These are phyloP conservation scores for Psilanteris sp. DNA, from an alignment of 1,140 invertebrate species.

Conservation along the genomic window DNA sequence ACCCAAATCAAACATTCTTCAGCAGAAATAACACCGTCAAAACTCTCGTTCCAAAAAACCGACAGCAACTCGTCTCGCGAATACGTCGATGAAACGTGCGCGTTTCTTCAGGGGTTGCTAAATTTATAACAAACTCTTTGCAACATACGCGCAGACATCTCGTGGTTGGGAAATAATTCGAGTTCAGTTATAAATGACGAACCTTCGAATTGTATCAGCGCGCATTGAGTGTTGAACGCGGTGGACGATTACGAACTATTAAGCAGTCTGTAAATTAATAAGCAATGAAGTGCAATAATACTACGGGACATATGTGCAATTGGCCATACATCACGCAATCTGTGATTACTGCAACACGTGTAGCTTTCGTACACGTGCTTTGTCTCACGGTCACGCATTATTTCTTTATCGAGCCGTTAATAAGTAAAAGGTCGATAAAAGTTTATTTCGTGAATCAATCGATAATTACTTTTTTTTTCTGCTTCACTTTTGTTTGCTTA, in stretches of 20 bases:
- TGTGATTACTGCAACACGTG: constrained; percentile 42
- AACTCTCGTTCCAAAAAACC: no score
- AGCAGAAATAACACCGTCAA: no score
- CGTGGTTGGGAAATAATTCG: no score
- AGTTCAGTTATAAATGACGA: no score
- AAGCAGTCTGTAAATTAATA: constrained; percentile 30
- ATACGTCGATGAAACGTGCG: no score
- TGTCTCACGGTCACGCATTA: constrained; percentile 37
- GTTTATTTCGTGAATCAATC: no score
- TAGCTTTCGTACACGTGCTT: constrained; percentile 41
- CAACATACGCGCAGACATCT: neutral
- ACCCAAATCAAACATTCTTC: no score
- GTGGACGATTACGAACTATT: constrained; percentile 9
- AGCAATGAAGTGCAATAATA: constrained; percentile 13
- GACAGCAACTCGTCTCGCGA: no score
- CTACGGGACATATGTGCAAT: constrained; percentile 23
- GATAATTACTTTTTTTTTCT: no score
- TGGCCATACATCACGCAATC: constrained; percentile 28
- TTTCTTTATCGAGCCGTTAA: constrained; percentile 37
- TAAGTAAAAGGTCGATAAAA: constrained; percentile 36
- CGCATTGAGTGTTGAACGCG: neutral
- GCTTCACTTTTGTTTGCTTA: no score
- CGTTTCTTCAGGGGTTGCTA: no score
- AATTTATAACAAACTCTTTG: no score
- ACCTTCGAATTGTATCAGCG: neutral